Conservation (phyloP, 2,888 invertebrate genomes). For the Ennomos fuscantarius region DNA sequence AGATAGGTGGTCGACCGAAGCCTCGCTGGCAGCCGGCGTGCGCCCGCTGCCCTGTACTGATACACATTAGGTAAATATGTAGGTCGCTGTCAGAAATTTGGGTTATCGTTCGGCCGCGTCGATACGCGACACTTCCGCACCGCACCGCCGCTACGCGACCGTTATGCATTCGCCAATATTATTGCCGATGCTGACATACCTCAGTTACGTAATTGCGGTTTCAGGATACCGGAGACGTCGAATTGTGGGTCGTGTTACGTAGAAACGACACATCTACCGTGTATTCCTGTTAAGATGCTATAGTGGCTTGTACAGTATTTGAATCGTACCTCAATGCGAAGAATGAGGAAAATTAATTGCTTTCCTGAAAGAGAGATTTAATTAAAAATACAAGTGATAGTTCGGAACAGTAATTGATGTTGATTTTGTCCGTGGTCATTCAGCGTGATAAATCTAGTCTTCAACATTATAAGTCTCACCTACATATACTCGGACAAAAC, state of each 20-base stretch:
- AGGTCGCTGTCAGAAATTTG: constrained; percentile 81
- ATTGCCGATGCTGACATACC: constrained; percentile 57
- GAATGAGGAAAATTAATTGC: too few relatives aligned
- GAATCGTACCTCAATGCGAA: too few relatives aligned
- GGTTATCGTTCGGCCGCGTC: constrained; percentile 80
- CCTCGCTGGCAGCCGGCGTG: constrained; percentile 54
- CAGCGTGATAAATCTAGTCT: background rate
- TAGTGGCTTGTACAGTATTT: background rate
- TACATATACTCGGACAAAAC: constrained; percentile 23
- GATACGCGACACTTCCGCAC: constrained; percentile 79
- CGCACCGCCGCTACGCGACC: constrained; percentile 67
- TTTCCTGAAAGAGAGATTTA: too few relatives aligned
- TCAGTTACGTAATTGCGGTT: constrained; percentile 62
- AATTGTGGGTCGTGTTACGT: constrained; percentile 56
- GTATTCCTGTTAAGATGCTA: constrained; percentile 21
- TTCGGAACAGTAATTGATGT: too few relatives aligned
- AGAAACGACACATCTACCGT: constrained; percentile 46
- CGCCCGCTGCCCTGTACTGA: constrained; percentile 64
- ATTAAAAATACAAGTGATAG: too few relatives aligned
- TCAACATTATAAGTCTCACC: constrained; percentile 9
- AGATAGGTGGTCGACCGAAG: constrained; percentile 51
- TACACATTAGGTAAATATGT: constrained; percentile 68
- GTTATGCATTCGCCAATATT: constrained; percentile 71
- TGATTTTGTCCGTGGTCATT: background rate
- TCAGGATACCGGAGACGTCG: constrained; percentile 52